Conservation (phyloP, 1,140 invertebrate species). For the Pseudomyrmex concolor region DNA sequence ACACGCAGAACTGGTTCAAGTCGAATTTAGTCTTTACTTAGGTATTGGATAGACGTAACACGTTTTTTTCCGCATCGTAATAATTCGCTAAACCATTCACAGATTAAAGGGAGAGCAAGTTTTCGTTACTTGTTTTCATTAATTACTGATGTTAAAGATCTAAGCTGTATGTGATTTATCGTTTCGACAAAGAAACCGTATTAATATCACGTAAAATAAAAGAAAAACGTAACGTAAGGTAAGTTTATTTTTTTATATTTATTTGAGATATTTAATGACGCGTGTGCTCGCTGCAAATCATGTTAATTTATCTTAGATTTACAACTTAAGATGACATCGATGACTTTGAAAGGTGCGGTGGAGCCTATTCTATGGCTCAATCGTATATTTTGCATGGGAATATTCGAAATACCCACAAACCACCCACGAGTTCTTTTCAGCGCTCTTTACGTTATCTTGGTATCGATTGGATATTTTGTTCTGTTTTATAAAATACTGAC, state of each 20-base stretch:
- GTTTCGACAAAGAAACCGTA: neutral
- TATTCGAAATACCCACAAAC: constrained; percentile 36
- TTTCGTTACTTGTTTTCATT: neutral
- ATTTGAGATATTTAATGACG: neutral
- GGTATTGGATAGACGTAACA: neutral
- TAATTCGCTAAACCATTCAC: neutral
- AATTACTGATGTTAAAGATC: neutral
- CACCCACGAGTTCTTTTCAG: constrained; percentile 8
- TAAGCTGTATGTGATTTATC: neutral
- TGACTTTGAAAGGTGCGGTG: neutral
- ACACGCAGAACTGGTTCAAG: neutral
- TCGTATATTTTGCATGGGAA: constrained; percentile 40
- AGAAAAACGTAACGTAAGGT: neutral
- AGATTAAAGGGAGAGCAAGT: neutral
- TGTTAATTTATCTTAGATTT: neutral
- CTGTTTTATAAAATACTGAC: neutral
- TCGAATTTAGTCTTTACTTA: constrained; percentile 27
- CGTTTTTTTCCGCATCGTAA: neutral
- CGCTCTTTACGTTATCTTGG: neutral
- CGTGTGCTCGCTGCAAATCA: neutral
- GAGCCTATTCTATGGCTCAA: constrained; percentile 33
- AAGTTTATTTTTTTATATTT: neutral
- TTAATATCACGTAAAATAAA: neutral
- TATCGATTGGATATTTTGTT: neutral
- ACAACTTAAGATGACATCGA: neutral